Percentiles rank a stretch among this genome's conserved stretches.
phyloP scores from a whole-genome alignment of 2,888 invertebrate species.

The Trissolcus japonicus region DNA sequence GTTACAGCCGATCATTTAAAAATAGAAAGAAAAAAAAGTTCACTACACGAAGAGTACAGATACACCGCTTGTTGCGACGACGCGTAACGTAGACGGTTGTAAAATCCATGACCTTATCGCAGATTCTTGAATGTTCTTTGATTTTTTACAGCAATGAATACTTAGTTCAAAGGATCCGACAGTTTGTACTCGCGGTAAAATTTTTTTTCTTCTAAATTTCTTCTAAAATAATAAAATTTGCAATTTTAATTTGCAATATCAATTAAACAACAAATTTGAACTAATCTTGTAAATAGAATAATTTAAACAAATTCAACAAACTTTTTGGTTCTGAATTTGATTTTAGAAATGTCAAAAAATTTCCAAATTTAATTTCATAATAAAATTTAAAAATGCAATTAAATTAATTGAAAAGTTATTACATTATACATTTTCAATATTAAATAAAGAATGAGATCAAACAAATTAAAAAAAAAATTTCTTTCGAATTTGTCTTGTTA shows the following conservation, averaged over 20 bases:
- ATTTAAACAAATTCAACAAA: too few species aligned
- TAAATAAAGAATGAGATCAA: background rate
- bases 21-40: conserved; percentile 15
- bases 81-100: conserved; percentile 41
- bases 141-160: conserved; percentile 13
- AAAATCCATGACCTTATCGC: conserved; percentile 45
- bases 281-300: too few species aligned
- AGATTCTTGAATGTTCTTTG: conserved; percentile 52
- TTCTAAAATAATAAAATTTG: too few species aligned
- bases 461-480: background rate
- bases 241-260: too few species aligned
- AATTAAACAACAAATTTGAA: too few species aligned
- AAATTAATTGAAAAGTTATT: background rate
- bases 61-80: conserved; percentile 61
- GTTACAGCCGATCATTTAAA: conserved; percentile 8
- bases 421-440: background rate
- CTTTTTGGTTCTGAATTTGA: too few species aligned
- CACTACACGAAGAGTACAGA: conserved; percentile 17
- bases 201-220: background rate
- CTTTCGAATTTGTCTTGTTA: conserved; percentile 1
- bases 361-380: too few species aligned
- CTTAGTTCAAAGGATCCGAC: conserved; percentile 21
- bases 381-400: background rate
- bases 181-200: background rate
- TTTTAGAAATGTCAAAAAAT: too few species aligned